Conservation (phyloP, 2,797 vertebrate genomes). For the Enteromius trimaculatus region DNA sequence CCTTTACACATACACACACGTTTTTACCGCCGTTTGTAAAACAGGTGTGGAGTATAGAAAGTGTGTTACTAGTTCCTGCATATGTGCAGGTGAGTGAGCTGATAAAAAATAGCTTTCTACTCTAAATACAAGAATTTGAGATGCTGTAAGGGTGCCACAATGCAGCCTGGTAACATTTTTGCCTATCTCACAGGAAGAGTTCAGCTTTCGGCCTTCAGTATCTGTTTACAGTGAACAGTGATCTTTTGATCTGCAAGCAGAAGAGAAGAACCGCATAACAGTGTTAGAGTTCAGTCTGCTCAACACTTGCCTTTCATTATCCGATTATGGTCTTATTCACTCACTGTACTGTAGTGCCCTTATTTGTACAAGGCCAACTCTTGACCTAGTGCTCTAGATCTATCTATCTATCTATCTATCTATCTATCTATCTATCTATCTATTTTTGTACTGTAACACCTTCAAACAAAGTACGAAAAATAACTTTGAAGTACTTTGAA, state of each 20-base stretch:
- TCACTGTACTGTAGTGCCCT: neutral
- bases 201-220: slow-evolving; percentile 33
- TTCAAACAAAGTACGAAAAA: too few species aligned
- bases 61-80: slow-evolving; percentile 14
- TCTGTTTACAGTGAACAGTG: slow-evolving; percentile 39
- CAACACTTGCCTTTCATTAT: slow-evolving; percentile 29
- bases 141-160: slow-evolving; percentile 53
- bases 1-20: slow-evolving; percentile 13
- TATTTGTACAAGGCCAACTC: neutral
- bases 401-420: neutral
- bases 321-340: slow-evolving; percentile 24
- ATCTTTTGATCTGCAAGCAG: slow-evolving; percentile 34
- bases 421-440: too few species aligned
- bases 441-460: neutral
- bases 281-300: slow-evolving; percentile 38
- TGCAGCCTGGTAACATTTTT: slow-evolving; percentile 68
- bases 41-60: slow-evolving; percentile 7
- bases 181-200: slow-evolving; percentile 43
- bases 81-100: slow-evolving; percentile 19
- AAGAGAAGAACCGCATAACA: neutral
- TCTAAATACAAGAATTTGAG: neutral
- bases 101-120: slow-evolving; percentile 52
- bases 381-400: neutral
- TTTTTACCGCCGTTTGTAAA: slow-evolving; percentile 23
- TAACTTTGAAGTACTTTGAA: too few species aligned